Percentiles rank a stretch among this genome's conserved stretches.
These are phyloP conservation scores for Drosophila malerkotliana DNA, from an alignment of 1,140 invertebrate genomes.

Conservation along the genomic window DNA sequence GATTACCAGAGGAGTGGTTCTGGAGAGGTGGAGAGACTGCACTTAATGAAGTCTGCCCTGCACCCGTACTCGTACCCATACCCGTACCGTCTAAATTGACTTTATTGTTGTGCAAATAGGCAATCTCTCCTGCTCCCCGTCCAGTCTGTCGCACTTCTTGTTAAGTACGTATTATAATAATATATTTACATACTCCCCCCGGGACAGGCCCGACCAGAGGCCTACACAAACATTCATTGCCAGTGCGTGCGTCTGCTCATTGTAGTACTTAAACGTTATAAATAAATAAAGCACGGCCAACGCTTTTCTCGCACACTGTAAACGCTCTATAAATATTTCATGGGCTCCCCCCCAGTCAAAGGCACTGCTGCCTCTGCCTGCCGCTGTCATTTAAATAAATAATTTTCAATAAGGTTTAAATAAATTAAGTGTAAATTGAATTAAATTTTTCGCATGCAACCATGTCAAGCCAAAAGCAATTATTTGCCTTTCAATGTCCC, in stretches of 20 bases:
- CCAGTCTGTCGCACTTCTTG: constrained; percentile 29
- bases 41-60: constrained; percentile 69
- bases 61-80: constrained; percentile 1
- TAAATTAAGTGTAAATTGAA: constrained; percentile 68
- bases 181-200: constrained; percentile 59
- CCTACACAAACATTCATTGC: constrained; percentile 52
- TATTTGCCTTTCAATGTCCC: constrained; percentile 28
- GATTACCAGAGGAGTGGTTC: constrained; percentile 14
- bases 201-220: constrained; percentile 16
- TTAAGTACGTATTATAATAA: constrained; percentile 79
- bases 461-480: constrained; percentile 12
- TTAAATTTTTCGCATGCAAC: constrained; percentile 54
- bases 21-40: constrained; percentile 38
- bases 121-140: constrained; percentile 32
- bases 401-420: constrained; percentile 65
- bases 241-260: constrained; percentile 56
- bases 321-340: constrained; percentile 63
- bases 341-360: constrained; percentile 16
- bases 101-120: constrained; percentile 79
- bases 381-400: constrained; percentile 65
- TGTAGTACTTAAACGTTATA: constrained; percentile 73
- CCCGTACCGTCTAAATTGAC: constrained; percentile 71
- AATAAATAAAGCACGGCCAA: constrained; percentile 69
- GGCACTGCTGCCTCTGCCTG: constrained; percentile 1
- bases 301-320: constrained; percentile 23